Conservation (phyloP, 2,113 vertebrate genomes). For the Caloenas nicobarica region DNA sequence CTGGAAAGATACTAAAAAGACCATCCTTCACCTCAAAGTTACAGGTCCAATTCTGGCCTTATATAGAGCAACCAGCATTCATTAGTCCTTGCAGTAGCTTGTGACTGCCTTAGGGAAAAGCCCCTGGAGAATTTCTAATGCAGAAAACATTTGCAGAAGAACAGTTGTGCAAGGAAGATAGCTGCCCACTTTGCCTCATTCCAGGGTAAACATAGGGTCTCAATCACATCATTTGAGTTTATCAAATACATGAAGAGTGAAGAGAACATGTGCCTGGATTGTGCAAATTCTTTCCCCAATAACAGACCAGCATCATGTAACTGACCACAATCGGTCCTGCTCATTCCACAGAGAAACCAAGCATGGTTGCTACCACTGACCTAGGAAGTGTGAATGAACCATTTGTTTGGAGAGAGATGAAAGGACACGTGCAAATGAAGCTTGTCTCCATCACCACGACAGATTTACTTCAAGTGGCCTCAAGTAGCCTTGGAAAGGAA, state of each 20-base stretch:
- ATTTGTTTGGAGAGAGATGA: constrained; percentile 63
- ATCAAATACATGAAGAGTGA: neutral
- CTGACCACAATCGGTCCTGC: neutral
- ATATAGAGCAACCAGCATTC: neutral
- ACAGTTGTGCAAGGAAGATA: neutral
- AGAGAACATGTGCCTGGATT: neutral
- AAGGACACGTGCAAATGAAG: constrained; percentile 59
- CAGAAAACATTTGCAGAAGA: neutral
- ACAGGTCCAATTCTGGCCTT: neutral
- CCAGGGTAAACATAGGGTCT: neutral
- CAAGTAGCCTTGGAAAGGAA: constrained; percentile 67
- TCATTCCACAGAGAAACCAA: neutral
- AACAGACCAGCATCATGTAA: neutral
- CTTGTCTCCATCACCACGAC: constrained; percentile 63
- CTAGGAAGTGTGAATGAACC: constrained; percentile 65
- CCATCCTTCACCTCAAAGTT: neutral
- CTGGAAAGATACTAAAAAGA: neutral
- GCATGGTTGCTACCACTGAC: constrained; percentile 8
- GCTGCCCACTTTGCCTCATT: neutral
- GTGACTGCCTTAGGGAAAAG: neutral
- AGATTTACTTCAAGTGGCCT: constrained; percentile 70
- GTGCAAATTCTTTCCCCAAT: neutral
- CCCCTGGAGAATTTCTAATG: neutral
- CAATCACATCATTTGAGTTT: neutral
- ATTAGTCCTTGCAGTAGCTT: neutral